These are phyloP conservation scores for Myrmophylax atrothorax DNA, from an alignment of 2,113 vertebrate species.

Conservation along the genomic window DNA sequence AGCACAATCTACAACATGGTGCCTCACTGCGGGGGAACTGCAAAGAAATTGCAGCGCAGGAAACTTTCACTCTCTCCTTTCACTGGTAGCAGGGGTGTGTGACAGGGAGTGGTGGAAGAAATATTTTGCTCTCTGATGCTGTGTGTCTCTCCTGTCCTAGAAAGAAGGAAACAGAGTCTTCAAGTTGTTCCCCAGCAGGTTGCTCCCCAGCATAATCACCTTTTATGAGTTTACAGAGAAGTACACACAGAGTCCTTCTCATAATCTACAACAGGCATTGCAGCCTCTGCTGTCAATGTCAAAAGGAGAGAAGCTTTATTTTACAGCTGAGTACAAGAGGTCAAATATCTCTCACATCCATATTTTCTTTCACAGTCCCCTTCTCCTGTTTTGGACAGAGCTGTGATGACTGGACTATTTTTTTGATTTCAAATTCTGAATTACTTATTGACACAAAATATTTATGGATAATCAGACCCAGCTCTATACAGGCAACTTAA, in stretches of 20 bases:
- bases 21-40: background rate
- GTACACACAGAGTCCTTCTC: background rate
- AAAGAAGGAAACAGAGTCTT: background rate
- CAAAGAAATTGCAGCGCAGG: background rate
- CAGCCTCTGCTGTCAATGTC: background rate
- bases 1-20: background rate
- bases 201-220: background rate
- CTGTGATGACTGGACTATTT: background rate
- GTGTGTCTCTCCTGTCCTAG: background rate
- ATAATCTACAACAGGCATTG: background rate
- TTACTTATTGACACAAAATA: background rate
- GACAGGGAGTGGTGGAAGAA: background rate
- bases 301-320: background rate
- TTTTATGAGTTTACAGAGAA: background rate
- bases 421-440: background rate
- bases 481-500: background rate
- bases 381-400: background rate
- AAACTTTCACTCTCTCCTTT: accelerated
- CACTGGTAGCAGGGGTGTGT: background rate
- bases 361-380: background rate
- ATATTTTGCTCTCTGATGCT: background rate
- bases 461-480: background rate
- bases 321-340: background rate
- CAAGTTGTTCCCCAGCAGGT: background rate
- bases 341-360: background rate